phyloP scores from a whole-genome alignment of 2,797 vertebrate genomes.

The Novumbra hubbsi region DNA sequence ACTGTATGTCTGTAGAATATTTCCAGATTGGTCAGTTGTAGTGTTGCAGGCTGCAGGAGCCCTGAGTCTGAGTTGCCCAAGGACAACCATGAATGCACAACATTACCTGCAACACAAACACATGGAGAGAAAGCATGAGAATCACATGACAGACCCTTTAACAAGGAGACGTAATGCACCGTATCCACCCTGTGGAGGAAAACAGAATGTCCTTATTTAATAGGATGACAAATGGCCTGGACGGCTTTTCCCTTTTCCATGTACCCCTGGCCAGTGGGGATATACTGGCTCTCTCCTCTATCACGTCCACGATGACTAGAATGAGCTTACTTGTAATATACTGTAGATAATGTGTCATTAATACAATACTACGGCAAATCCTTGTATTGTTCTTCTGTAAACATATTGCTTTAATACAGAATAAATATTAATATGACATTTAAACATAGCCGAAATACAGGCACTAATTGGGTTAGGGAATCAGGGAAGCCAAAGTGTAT shows the following conservation, averaged over 20 bases:
- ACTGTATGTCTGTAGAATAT: neutral
- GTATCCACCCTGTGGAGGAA: neutral
- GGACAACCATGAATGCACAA: conserved; percentile 34
- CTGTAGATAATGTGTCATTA: neutral
- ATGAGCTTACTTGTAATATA: neutral
- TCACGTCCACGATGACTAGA: neutral
- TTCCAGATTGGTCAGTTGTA: conserved; percentile 57
- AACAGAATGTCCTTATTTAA: neutral
- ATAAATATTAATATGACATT: neutral
- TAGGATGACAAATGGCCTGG: neutral
- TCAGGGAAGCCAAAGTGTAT: neutral
- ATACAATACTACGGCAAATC: conserved; percentile 13
- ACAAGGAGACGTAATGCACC: neutral
- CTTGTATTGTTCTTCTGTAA: conserved; percentile 26
- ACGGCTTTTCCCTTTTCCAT: neutral
- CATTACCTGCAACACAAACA: conserved; percentile 70
- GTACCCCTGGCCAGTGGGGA: neutral
- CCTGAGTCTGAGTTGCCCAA: conserved; percentile 26
- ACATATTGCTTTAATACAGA: neutral
- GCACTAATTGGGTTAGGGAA: conserved; percentile 11
- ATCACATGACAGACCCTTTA: neutral
- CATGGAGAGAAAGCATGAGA: conserved; percentile 16
- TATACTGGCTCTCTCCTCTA: neutral
- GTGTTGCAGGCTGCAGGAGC: conserved; percentile 19
- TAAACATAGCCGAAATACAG: neutral